Evolutionary conservation across 2,888 invertebrate genomes (phyloP).

Genomic region (Ceraclea dissimilis): DNA sequence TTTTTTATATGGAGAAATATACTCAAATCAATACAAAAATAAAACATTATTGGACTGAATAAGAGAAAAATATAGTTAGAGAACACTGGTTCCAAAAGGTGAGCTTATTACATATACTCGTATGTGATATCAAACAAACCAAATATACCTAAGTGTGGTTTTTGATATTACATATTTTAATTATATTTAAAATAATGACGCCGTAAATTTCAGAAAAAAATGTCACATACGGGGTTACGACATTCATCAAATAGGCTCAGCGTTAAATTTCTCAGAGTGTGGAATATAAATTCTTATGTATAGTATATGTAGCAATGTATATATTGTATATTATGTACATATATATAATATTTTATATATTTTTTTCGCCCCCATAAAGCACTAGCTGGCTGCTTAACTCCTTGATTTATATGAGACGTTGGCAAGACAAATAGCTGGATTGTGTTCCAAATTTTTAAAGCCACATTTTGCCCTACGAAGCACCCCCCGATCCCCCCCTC

Average conservation of each 20-base stretch:
- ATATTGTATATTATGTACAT: background rate
- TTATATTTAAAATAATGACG: background rate
- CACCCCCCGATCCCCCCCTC: slow-evolving; percentile 30
- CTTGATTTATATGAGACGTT: slow-evolving; percentile 66
- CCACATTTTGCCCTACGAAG: slow-evolving; percentile 55
- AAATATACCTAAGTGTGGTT: too few relatives aligned
- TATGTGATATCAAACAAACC: too few relatives aligned
- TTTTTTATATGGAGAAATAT: too few relatives aligned
- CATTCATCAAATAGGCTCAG: slow-evolving; percentile 12
- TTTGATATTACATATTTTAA: too few relatives aligned
- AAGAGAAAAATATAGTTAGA: too few relatives aligned
- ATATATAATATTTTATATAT: slow-evolving; percentile 26
- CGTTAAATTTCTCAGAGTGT: slow-evolving; percentile 27
- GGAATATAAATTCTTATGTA: slow-evolving; percentile 6
- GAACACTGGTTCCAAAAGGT: too few relatives aligned
- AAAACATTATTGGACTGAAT: too few relatives aligned
- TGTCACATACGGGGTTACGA: background rate
- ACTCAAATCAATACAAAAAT: too few relatives aligned
- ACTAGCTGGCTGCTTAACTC: slow-evolving; percentile 57
- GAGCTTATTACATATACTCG: too few relatives aligned
- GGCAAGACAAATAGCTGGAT: slow-evolving; percentile 71
- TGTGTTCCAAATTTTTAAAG: slow-evolving; percentile 74
- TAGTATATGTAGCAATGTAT: background rate
- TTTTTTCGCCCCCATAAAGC: slow-evolving; percentile 43
- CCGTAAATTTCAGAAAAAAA: background rate